These are phyloP conservation scores for Capra hircus DNA, from an alignment of 2,113 vertebrate species.

Conservation along the genomic window DNA sequence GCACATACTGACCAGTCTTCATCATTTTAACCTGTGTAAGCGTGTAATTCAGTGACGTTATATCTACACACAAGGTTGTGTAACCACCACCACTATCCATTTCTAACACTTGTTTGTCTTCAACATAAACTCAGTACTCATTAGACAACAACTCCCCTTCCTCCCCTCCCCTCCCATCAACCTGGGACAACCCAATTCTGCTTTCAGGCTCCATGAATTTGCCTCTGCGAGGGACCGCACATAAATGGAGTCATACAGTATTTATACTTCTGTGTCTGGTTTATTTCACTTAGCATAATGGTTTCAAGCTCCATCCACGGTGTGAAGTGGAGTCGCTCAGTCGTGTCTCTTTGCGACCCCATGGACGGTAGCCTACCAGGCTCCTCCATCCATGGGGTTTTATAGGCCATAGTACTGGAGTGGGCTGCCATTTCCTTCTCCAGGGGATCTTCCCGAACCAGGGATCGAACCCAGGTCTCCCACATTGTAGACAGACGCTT, in stretches of 20 bases:
- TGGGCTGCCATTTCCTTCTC: no score
- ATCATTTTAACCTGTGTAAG: neutral
- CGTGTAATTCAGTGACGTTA: neutral
- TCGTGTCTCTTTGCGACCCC: no score
- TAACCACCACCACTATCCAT: neutral
- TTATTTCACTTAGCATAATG: neutral
- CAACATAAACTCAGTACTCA: neutral
- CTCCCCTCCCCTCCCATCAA: neutral
- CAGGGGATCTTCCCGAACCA: no score
- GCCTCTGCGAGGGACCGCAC: neutral
- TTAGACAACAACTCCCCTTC: neutral
- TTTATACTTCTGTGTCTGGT: neutral
- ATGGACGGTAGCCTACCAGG: no score
- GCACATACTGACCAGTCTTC: neutral
- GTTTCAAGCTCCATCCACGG: neutral
- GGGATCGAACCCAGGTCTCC: no score
- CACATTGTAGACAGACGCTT: no score
- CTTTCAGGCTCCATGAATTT: neutral
- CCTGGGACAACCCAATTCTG: neutral
- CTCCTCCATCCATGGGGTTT: no score
- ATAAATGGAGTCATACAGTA: neutral
- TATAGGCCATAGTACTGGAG: no score
- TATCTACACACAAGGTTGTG: neutral
- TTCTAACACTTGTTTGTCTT: neutral
- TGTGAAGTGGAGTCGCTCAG: no score